Conservation (phyloP, 2,797 vertebrate genomes). For the Eremophila alpestris region DNA sequence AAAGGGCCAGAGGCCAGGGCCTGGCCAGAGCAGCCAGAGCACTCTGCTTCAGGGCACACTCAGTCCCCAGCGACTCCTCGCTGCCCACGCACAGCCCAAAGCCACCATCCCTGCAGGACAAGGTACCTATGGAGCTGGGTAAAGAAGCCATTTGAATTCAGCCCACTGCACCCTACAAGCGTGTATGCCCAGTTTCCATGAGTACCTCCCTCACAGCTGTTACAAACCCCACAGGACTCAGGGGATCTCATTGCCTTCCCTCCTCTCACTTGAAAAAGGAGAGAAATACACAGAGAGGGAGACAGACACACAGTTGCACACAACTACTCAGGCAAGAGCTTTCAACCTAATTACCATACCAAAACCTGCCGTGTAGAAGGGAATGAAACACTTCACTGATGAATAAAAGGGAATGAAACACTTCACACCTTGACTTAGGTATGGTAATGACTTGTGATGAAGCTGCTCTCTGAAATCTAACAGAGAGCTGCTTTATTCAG, state of each 20-base stretch:
- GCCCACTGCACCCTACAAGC: neutral
- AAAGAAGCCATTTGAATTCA: neutral
- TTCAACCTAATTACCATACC: neutral
- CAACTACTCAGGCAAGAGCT: neutral
- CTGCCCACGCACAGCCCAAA: neutral
- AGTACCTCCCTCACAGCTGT: neutral
- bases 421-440: neutral
- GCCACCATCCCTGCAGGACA: neutral
- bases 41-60: neutral
- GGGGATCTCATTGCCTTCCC: accelerated
- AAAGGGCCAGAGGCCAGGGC: neutral
- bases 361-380: neutral
- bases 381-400: neutral
- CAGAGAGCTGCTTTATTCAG: neutral
- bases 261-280: neutral
- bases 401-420: neutral
- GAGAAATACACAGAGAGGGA: neutral
- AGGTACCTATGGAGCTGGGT: neutral
- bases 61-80: neutral
- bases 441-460: neutral
- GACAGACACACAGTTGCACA: neutral
- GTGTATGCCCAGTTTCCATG: neutral
- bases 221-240: neutral
- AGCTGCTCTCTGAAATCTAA: neutral
- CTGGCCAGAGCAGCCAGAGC: neutral